Evolutionary conservation across 2,888 invertebrate species (phyloP), one percentile per base, ranked within the genome.

Genomic region (Linnaemya tessellans): DNA sequence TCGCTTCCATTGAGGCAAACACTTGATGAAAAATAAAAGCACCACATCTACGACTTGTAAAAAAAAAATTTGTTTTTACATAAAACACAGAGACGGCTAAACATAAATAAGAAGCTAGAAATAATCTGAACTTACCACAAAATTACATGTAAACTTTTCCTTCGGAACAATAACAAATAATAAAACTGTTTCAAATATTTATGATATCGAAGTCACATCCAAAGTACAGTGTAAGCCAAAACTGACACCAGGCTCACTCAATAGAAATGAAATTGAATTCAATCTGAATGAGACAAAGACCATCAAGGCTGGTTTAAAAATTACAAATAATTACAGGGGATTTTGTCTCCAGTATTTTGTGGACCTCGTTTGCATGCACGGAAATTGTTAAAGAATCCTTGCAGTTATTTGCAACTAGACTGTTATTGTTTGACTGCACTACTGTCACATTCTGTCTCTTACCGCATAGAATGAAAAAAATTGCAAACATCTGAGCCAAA

Each of bases 401-500:
- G 43, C 11, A 20, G 35, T 11, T 22, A 51, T 62, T 56, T 77
- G 1, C 20, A 9, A 41, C 38, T 13, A 20, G 25, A 60, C 68
- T 78, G 68, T 79, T 35, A 41, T 3, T 13, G 22, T 30, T 56
- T 13, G 43, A 18, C 30, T 64, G 22, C 22, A 71, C 60, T 65
- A 18, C 60, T 84, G 84, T 78, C 73, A 78, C 67, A 84, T 78
- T 71, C 70, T 84, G 77, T 65, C 75, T 67, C 51, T 62, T 77
- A 80, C 84, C 80, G 77, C 84, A 84, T 62, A 62, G 56, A 78
- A 84, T 43, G 18, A 38, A 70, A 73, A 86, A 82, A 86, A 87
- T 85, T 87, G 73, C 85, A 80, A 88, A 86, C 88, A 88, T 87
- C 86, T 88, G 88, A 88, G 87, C 87, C 86, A 87, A 88, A 88